Evolutionary conservation across 2,797 vertebrate genomes (phyloP).

Genomic region (Enoplosus armatus): DNA sequence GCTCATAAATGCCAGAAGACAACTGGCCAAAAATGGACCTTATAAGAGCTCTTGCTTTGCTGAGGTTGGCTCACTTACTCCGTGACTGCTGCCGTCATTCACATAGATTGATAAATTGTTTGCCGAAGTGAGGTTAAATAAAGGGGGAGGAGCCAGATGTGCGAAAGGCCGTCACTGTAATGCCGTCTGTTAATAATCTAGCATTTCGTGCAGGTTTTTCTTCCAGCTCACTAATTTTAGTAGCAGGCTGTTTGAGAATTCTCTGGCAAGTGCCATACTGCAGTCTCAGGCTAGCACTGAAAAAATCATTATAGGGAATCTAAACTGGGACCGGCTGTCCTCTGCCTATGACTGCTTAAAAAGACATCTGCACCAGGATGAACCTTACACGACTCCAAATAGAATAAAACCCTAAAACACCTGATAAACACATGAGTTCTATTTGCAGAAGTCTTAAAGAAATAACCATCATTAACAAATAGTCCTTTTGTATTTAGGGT

Average conservation of each 20-base stretch:
- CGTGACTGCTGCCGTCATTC: slow-evolving; percentile 23
- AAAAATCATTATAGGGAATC: slow-evolving; percentile 54
- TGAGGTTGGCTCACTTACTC: slow-evolving; percentile 18
- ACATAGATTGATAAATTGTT: slow-evolving; percentile 13
- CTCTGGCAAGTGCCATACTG: slow-evolving; percentile 29
- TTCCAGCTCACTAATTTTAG: slow-evolving; percentile 21
- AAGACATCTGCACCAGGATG: slow-evolving; percentile 35
- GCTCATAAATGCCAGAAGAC: slow-evolving; percentile 59
- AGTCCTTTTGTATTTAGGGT: background rate
- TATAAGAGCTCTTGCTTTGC: slow-evolving; percentile 19
- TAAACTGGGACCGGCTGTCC: slow-evolving; percentile 39
- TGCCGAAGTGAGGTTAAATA: background rate
- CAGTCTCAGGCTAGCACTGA: slow-evolving; percentile 42
- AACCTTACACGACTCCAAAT: slow-evolving; percentile 11
- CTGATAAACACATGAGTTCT: background rate
- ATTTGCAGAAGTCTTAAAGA: background rate
- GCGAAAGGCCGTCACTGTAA: background rate
- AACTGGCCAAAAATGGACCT: slow-evolving; percentile 47
- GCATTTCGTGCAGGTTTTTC: background rate
- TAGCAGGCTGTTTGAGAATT: slow-evolving; percentile 34
- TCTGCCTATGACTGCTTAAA: slow-evolving; percentile 40
- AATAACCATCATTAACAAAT: background rate
- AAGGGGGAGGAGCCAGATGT: background rate
- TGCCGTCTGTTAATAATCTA: slow-evolving; percentile 20
- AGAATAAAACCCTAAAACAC: background rate